Base-by-base conservation (phyloP, 2,888 invertebrate genomes). In the Drosophila birchii region DNA sequence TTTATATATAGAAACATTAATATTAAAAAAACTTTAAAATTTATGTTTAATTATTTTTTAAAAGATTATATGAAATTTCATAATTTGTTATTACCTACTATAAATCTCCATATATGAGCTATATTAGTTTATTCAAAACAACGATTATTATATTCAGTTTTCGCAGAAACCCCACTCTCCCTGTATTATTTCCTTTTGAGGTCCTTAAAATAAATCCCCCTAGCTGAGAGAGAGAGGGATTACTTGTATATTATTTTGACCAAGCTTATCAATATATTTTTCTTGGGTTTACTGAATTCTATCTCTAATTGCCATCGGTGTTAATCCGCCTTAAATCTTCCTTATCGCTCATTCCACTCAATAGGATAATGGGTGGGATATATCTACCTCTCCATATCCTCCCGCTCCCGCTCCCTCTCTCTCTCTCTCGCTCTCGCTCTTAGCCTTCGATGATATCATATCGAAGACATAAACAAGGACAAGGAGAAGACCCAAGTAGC, bases 341-440 rank as follows among this genome's bases (percentile, higher is more conserved):
- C 51, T 51, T 51, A 51, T 53, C 51, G 51, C 51, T 34, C 51
- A 53, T 53, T 23, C 36, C 36, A 36, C 51, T 36, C 51, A 53
- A 53, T 53, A 53, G 51, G 51, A 53, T 53, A 51, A 51, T 51
- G 34, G 14, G 20, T 20, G 20, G 9, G 14, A 9, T 6, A 20
- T 9, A 5, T 11, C 0, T 26, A 12, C 11, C 5, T 11, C 16
- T 16, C 26, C 8, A 29, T 29, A 29, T 8, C 29, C 29, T 29
- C 29, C 29, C 8, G 7, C 44, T 23, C 14, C 3, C 14, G 6
- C 44, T 2, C 9, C 5, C 18, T 18, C 49, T 14, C 49, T 0
- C 14, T 14, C 5, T 3, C 34, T 34, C 18, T 18, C 49, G 8
- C 49, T 0, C 14, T 14, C 5, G 1, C 34, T 34, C 16, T 16